Evolutionary conservation across 2,888 invertebrate genomes (phyloP).

Genomic region (Lochmaea capreae): DNA sequence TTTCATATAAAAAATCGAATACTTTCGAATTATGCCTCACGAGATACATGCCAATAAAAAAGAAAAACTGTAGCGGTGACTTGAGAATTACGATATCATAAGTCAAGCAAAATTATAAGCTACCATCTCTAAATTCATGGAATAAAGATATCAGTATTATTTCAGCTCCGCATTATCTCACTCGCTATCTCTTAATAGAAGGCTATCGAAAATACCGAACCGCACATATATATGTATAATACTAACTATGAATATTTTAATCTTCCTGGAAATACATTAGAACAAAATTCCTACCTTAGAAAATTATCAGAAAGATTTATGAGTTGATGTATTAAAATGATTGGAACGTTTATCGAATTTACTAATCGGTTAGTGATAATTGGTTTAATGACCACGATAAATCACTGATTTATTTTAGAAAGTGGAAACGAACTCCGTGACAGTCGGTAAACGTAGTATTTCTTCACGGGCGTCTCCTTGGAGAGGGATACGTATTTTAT

Average conservation of each 20-base stretch:
- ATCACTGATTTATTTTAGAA: constrained; percentile 30
- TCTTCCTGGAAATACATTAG: constrained; percentile 19
- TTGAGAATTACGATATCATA: too few relatives aligned
- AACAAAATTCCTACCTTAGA: constrained; percentile 24
- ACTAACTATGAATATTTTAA: constrained; percentile 17
- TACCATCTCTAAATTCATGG: background rate
- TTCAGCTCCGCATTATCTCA: background rate
- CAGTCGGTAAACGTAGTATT: constrained; percentile 25
- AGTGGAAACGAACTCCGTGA: constrained; percentile 31
- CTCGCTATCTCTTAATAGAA: constrained; percentile 26
- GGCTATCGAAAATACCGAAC: background rate
- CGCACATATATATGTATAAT: constrained; percentile 4
- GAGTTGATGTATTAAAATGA: constrained; percentile 33
- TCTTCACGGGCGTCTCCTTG: constrained; percentile 14
- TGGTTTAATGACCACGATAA: constrained; percentile 35
- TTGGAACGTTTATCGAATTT: constrained; percentile 33
- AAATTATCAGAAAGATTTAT: constrained; percentile 29
- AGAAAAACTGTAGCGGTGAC: too few relatives aligned
- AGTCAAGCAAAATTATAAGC: too few relatives aligned
- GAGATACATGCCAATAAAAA: too few relatives aligned
- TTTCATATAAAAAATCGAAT: too few relatives aligned
- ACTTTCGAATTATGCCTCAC: too few relatives aligned
- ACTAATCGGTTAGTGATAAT: constrained; percentile 32
- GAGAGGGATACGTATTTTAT: background rate
- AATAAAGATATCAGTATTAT: background rate